Evolutionary conservation across 2,797 vertebrate species (phyloP).

Genomic region (Notolepis coatsorum): DNA sequence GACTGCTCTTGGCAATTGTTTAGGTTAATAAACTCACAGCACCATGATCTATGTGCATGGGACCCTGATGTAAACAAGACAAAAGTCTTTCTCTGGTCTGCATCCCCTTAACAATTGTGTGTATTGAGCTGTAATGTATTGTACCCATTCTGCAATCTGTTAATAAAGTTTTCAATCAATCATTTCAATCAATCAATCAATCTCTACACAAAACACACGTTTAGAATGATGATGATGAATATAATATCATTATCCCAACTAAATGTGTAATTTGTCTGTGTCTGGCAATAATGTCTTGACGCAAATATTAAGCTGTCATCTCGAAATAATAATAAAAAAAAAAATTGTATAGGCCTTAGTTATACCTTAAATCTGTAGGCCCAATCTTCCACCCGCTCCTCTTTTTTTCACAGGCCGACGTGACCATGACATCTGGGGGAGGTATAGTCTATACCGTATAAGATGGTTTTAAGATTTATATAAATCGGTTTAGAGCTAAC

Average conservation of each 20-base stretch:
- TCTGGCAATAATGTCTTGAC: conserved; percentile 68
- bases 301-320: conserved; percentile 76
- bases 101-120: too few species aligned
- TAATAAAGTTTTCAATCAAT: too few species aligned
- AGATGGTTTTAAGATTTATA: conserved; percentile 84
- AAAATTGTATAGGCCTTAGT: conserved; percentile 78
- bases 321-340: conserved; percentile 69
- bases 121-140: too few species aligned
- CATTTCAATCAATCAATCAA: too few species aligned
- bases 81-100: too few species aligned
- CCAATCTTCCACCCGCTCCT: conserved; percentile 64
- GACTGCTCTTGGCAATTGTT: not conserved
- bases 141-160: too few species aligned
- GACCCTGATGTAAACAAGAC: too few species aligned
- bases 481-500: conserved; percentile 78
- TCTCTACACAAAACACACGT: too few species aligned
- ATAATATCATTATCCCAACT: not conserved
- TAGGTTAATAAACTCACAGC: not conserved
- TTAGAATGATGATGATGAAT: too few species aligned
- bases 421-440: conserved; percentile 82
- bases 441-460: too few species aligned
- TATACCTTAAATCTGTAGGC: conserved; percentile 73
- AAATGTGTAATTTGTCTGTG: conserved; percentile 19
- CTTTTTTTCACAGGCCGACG: conserved; percentile 57
- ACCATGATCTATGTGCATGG: not conserved